Base-by-base conservation (phyloP, 1,140 invertebrate genomes). In the Matsumurasca onukii region DNA sequence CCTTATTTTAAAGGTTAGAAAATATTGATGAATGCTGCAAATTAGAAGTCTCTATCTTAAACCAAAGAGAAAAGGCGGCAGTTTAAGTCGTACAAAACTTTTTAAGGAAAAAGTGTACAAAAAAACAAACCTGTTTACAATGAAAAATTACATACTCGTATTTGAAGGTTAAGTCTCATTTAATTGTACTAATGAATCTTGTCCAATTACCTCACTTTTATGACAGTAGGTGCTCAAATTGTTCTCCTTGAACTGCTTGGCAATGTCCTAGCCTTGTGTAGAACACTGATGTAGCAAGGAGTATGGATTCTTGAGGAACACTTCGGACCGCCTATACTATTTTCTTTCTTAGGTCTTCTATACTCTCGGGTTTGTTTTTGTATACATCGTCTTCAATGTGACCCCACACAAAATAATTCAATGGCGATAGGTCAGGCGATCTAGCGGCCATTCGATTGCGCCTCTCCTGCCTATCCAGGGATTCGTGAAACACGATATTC, bases 321-420 rank as follows among this genome's bases (percentile, higher is more conserved):
- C 17, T 39, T 39, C 17, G 34, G 17, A 39, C 17, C 17, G 5
- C 34, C 34, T 9, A 5, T 39, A 39, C 34, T 39, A 39, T 39
- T 39, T 17, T 39, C 5, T 5, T 17, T 39, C 34, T 39, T 9
- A 39, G 34, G 34, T 39, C 20, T 12, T 52, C 22, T 3, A 52
- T 52, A 52, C 49, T 17, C 12, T 52, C 3, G 20, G 20, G 49
- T 15, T 52, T 20, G 49, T 12, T 52, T 52, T 52, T 52, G 25
- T 61, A 61, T 12, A 61, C 9, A 3, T 61, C 30, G 22, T 61
- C 25, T 61, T 25, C 5, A 29, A 61, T 5, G 22, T 61, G 25
- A 61, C 30, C 57, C 57, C 17, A 27, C 24, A 61, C 22, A 61
- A 61, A 61, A 29, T 61, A 61, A 27, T 61, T 27, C 13, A 61